These are phyloP conservation scores for Procambarus virginalis DNA, from an alignment of 1,140 invertebrate species.

Conservation along the genomic window DNA sequence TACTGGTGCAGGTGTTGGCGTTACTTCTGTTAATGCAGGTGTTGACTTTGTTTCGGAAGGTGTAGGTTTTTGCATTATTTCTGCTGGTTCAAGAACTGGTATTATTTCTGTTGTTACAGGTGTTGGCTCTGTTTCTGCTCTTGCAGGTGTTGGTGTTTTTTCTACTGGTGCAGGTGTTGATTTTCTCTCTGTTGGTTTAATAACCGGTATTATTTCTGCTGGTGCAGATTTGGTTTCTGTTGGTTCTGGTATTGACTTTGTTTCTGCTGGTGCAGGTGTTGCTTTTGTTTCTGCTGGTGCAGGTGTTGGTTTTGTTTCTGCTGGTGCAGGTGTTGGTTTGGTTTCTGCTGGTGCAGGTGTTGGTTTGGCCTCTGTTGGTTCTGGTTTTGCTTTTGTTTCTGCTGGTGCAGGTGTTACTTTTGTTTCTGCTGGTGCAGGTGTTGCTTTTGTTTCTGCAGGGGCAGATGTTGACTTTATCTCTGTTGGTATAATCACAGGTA, in stretches of 20 bases:
- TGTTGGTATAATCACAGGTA: no score
- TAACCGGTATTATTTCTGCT: conserved; percentile 59
- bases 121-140: conserved; percentile 23
- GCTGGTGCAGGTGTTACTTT: not conserved
- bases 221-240: conserved; percentile 28
- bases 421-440: conserved; percentile 3
- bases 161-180: conserved; percentile 45
- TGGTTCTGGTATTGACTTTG: conserved; percentile 35
- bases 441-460: conserved; percentile 29
- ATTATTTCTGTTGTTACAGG: conserved; percentile 19
- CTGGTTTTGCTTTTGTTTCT: conserved; percentile 11
- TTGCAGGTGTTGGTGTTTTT: conserved; percentile 20
- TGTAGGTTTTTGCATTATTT: conserved; percentile 31
- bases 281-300: not conserved
- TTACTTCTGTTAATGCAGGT: not conserved
- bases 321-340: not conserved
- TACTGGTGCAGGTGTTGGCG: not conserved
- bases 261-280: conserved; percentile 14
- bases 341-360: not conserved
- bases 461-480: conserved; percentile 25
- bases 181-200: conserved; percentile 33
- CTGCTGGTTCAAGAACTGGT: conserved; percentile 47
- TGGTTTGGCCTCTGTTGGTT: not conserved
- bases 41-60: not conserved
- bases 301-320: conserved; percentile 1